These are phyloP conservation scores for Diachasmimorpha longicaudata DNA, from an alignment of 1,140 invertebrate genomes.

Conservation along the genomic window DNA sequence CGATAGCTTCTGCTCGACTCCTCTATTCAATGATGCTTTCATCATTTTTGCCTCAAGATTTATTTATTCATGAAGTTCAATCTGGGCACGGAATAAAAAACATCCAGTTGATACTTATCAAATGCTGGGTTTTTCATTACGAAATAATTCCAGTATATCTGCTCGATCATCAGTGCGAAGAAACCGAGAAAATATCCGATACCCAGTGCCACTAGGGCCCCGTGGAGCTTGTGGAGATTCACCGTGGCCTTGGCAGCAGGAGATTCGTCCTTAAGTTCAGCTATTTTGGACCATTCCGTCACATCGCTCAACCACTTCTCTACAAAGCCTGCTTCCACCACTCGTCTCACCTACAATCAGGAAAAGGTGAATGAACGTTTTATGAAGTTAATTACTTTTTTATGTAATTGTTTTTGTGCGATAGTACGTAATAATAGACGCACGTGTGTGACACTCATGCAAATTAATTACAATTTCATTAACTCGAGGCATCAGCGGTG, in stretches of 20 bases:
- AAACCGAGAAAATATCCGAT: conserved; percentile 72
- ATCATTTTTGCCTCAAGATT: too few species aligned
- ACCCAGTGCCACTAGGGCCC: conserved; percentile 72
- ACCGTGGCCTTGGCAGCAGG: conserved; percentile 72
- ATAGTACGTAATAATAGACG: too few species aligned
- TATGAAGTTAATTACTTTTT: not conserved
- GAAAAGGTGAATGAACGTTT: too few species aligned
- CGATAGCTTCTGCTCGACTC: too few species aligned
- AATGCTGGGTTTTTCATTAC: conserved; percentile 72
- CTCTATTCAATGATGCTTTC: too few species aligned
- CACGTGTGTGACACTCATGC: too few species aligned
- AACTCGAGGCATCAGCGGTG: conserved; percentile 74
- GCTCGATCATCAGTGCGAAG: conserved; percentile 67
- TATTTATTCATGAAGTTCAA: not conserved
- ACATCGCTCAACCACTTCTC: conserved; percentile 81
- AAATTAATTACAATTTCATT: conserved; percentile 64
- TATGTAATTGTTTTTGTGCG: not conserved
- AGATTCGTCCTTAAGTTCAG: conserved; percentile 58
- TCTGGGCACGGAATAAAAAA: conserved; percentile 54
- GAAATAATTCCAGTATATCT: conserved; percentile 70
- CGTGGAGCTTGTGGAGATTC: conserved; percentile 78
- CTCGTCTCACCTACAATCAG: conserved; percentile 62
- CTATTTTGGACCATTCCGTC: conserved; percentile 64
- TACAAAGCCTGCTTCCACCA: conserved; percentile 78
- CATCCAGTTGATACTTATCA: conserved; percentile 71